Evolutionary conservation across 2,797 vertebrate species (phyloP).

Genomic region (Cossypha heuglini): DNA sequence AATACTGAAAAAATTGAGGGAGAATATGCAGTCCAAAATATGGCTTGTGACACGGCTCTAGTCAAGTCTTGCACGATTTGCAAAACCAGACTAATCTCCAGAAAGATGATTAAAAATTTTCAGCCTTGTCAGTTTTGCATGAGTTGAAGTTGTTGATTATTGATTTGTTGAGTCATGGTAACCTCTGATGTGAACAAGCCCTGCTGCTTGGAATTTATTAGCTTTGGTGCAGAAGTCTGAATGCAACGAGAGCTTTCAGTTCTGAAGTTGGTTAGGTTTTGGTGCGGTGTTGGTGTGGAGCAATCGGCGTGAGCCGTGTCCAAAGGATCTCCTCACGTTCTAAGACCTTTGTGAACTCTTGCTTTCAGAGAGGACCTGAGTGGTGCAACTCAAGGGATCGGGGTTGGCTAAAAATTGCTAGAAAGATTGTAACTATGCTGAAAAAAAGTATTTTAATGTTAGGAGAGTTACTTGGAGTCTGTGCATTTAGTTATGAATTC

Average conservation of each 20-base stretch:
- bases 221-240: not conserved
- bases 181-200: not conserved
- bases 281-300: not conserved
- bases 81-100: not conserved
- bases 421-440: not conserved
- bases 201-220: not conserved
- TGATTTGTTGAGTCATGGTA: not conserved
- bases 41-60: constrained; percentile 22
- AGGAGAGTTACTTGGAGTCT: not conserved
- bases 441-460: not conserved
- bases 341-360: not conserved
- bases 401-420: not conserved
- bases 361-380: not conserved
- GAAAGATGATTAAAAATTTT: not conserved
- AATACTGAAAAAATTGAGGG: not conserved
- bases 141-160: not conserved
- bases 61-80: not conserved
- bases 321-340: not conserved
- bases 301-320: fast-evolving
- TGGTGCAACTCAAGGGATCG: not conserved
- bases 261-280: not conserved
- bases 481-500: not conserved
- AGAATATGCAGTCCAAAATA: not conserved
- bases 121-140: not conserved
- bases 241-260: not conserved